Evolutionary conservation across 35 echinoderm and acorn worm species (phyloP).

Genomic region (Eucidaris tribuloides): DNA sequence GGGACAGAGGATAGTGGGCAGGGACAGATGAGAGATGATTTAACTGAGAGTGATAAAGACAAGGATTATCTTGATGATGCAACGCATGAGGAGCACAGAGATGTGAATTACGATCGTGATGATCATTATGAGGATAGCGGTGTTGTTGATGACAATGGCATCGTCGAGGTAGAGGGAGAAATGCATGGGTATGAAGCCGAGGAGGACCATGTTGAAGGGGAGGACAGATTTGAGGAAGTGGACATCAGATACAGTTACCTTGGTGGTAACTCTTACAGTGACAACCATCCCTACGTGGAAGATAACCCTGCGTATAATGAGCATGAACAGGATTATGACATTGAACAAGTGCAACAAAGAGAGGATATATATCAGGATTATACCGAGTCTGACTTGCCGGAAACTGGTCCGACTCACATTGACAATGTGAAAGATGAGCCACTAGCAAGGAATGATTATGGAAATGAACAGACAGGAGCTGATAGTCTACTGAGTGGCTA

Average conservation of each 20-base stretch:
- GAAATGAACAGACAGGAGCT: background rate
- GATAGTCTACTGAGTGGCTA: background rate
- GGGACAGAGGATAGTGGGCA: conserved; percentile 17
- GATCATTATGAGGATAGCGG: conserved; percentile 32
- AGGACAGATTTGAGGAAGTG: conserved; percentile 61
- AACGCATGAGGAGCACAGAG: background rate
- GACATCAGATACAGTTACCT: conserved; percentile 23
- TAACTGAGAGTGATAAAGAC: conserved; percentile 59
- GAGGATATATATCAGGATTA: background rate
- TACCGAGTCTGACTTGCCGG: conserved; percentile 42
- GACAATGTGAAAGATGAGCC: background rate
- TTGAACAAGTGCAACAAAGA: background rate
- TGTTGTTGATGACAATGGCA: conserved; percentile 36
- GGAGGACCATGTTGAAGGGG: conserved; percentile 37
- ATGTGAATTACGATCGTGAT: conserved; percentile 32
- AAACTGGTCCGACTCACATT: background rate
- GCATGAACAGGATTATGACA: conserved; percentile 8
- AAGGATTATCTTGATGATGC: conserved; percentile 39
- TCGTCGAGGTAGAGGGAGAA: background rate
- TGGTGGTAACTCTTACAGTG: conserved; percentile 16
- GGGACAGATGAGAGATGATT: conserved; percentile 37
- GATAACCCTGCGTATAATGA: conserved; percentile 27
- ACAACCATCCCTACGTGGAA: conserved; percentile 43
- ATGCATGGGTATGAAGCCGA: conserved; percentile 51
- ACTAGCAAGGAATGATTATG: background rate